Percentiles rank a stretch among this genome's conserved stretches.
These are phyloP conservation scores for Lepidocyrtinus sp. DNA, from an alignment of 2,888 invertebrate species.

Conservation along the genomic window DNA sequence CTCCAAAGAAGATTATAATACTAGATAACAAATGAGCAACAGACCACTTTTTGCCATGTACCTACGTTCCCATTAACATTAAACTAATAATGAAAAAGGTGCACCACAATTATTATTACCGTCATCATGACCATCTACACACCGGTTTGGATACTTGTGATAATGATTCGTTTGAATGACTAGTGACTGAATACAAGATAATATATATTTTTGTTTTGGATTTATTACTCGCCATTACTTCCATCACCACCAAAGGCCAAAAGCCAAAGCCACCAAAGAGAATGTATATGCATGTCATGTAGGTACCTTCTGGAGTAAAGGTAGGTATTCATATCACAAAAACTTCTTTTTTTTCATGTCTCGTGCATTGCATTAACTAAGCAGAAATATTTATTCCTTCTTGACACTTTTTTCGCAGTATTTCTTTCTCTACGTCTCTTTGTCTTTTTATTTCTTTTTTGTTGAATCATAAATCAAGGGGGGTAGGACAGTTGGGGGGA, in stretches of 20 bases:
- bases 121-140: slow-evolving; percentile 17
- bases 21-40: slow-evolving; percentile 4
- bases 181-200: slow-evolving; percentile 42
- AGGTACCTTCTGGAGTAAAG: neutral
- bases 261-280: slow-evolving; percentile 11
- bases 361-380: slow-evolving; percentile 49
- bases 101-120: slow-evolving; percentile 13
- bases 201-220: slow-evolving; percentile 51
- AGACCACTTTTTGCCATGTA: neutral
- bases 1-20: slow-evolving; percentile 9
- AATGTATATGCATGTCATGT: neutral
- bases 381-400: slow-evolving; percentile 58
- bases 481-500: slow-evolving; percentile 67
- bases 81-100: slow-evolving; percentile 11
- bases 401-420: slow-evolving; percentile 61
- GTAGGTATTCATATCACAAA: neutral
- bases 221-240: slow-evolving; percentile 53
- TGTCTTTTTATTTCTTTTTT: slow-evolving; percentile 52
- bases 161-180: slow-evolving; percentile 45
- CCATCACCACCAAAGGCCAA: slow-evolving; percentile 26
- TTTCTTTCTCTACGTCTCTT: slow-evolving; percentile 37
- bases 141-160: slow-evolving; percentile 31
- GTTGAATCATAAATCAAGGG: slow-evolving; percentile 70
- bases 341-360: neutral
- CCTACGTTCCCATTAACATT: neutral